Conservation (phyloP, 2,113 vertebrate genomes). For the Python bivittatus region DNA sequence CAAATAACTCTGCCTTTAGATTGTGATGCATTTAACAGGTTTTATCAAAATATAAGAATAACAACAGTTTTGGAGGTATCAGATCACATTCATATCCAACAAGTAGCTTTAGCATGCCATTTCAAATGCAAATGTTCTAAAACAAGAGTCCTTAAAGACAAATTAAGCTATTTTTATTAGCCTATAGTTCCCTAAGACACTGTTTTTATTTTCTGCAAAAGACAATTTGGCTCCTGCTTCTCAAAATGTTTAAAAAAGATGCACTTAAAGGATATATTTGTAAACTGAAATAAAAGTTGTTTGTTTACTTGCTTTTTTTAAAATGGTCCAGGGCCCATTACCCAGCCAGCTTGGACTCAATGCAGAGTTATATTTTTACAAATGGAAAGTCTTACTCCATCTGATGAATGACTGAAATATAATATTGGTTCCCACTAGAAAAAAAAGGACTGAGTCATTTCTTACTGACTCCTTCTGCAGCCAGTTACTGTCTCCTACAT, state of each 20-base stretch:
- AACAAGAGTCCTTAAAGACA: not conserved
- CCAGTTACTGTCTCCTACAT: not conserved
- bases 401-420: not conserved
- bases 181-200: not conserved
- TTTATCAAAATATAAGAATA: slow-evolving; percentile 2
- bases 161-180: not conserved
- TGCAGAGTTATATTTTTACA: too few relatives aligned
- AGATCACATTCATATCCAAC: not conserved
- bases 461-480: not conserved
- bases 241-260: not conserved
- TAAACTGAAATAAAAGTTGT: not conserved
- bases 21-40: not conserved
- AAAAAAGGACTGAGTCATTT: not conserved
- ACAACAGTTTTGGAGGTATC: not conserved
- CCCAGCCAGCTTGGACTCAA: not conserved
- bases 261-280: not conserved
- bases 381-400: not conserved
- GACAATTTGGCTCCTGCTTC: too few relatives aligned
- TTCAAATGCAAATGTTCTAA: not conserved
- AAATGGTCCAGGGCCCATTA: not conserved
- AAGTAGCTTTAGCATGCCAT: not conserved
- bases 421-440: not conserved
- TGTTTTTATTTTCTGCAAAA: not conserved
- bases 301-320: not conserved
- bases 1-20: not conserved